These are phyloP conservation scores for Elephantulus edwardii DNA, from an alignment of 2,113 vertebrate genomes.

Conservation along the genomic window DNA sequence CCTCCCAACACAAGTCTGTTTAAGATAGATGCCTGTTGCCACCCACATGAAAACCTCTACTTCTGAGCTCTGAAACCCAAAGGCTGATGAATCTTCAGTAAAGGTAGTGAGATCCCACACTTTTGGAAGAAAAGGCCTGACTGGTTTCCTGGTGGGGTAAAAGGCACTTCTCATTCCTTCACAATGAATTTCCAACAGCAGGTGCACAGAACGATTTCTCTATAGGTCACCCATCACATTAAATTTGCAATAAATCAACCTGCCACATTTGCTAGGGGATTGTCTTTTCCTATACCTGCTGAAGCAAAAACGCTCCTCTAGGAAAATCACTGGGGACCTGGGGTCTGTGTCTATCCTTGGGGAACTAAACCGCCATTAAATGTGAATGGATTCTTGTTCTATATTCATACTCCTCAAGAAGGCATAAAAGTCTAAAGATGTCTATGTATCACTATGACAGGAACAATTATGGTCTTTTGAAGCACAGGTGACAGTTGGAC, in stretches of 20 bases:
- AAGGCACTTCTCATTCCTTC: constrained; percentile 49
- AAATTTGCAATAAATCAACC: constrained; percentile 57
- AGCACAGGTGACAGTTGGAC: neutral
- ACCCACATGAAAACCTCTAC: constrained; percentile 13
- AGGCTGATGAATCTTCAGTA: constrained; percentile 46
- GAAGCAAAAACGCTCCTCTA: constrained; percentile 48
- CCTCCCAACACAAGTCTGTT: neutral
- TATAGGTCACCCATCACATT: constrained; percentile 46
- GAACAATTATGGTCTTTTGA: neutral
- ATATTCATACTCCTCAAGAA: neutral
- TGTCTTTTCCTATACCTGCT: constrained; percentile 45
- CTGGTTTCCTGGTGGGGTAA: constrained; percentile 2
- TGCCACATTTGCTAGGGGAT: constrained; percentile 39
- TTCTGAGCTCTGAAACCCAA: constrained; percentile 35
- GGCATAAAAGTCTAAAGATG: neutral
- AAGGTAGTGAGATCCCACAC: neutral
- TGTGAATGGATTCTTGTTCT: constrained; percentile 22
- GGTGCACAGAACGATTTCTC: constrained; percentile 7
- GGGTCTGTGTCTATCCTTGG: neutral
- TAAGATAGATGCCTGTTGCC: constrained; percentile 13
- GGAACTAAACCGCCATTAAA: constrained; percentile 1
- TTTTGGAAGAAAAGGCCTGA: neutral
- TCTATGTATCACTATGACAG: neutral
- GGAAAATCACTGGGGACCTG: constrained; percentile 30
- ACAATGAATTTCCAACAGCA: constrained; percentile 25